Base-by-base conservation (phyloP, 2,797 vertebrate genomes). In the Smutsia temminckii region DNA sequence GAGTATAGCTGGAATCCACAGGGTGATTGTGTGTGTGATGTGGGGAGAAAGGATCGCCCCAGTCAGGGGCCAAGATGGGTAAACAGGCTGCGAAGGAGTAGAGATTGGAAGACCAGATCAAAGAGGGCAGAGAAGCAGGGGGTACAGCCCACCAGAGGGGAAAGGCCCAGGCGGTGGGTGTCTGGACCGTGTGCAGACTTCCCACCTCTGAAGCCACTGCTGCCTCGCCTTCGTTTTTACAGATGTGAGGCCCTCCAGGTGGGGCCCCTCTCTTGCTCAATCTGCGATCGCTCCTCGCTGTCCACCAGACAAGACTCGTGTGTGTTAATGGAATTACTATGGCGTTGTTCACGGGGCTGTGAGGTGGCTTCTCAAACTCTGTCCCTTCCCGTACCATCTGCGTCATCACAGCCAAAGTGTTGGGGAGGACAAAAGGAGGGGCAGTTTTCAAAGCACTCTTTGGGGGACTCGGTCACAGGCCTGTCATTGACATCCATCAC, bases 401-500 rank as follows among this genome's bases (percentile, higher is more conserved):
- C 64, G 11, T 74, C 64, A 49, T 95, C 74, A 29, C 64, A 34
- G 93, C 51, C 53, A 37, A n/a, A 88, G 75, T 89, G 49, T 32
- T 34, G 57, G 59, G 16, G 66, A 40, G 46, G 37, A 20, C 34
- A 3, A 6, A 63, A 21, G 80, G 79, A 85, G 77, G 53, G 69
- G 23, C 59, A 25, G 21, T 46, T 40, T 96, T 94, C 92, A 90
- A 93, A 95, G 94, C 91, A 78, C 68, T 95, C 10, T 32, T 0
- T 46, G 32, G 32, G 32, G 55, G 91, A 77, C 95, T 96, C 90
- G 92, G 55, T 97, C 93, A 94, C 71, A 8, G 21, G 55, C 16
- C 34, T 94, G 91, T 95, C 77, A 53, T 61, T 88, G 55, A 84
- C 95, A 96, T 97, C 87, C 68, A 11, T 84, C 85, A 29, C 89